Percentiles rank a stretch among this genome's conserved stretches.
These are phyloP conservation scores for Lutraria rhynchaena DNA, from an alignment of 1,140 invertebrate species.

Conservation along the genomic window DNA sequence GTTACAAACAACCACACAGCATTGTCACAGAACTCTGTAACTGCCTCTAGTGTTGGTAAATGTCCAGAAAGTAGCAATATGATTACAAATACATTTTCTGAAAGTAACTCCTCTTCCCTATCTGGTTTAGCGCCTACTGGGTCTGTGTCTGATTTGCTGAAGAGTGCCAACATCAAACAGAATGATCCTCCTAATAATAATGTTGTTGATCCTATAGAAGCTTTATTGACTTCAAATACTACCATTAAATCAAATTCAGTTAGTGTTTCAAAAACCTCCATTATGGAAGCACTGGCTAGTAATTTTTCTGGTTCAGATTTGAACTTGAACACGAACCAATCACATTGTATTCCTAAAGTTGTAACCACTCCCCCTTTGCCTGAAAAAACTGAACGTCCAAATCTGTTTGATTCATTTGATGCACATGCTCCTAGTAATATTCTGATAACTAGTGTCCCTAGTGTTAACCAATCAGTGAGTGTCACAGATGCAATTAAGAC, in stretches of 20 bases:
- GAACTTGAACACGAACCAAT: background rate
- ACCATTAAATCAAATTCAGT: background rate
- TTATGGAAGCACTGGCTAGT: background rate
- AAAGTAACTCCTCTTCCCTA: too few species aligned
- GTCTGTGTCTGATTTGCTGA: conserved; percentile 1
- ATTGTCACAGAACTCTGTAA: too few species aligned
- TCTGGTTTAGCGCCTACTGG: background rate
- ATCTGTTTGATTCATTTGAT: conserved; percentile 51
- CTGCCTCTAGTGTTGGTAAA: too few species aligned
- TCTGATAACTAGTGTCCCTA: too few species aligned
- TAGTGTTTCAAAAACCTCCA: background rate
- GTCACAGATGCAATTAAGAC: background rate
- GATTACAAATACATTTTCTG: too few species aligned
- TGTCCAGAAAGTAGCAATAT: too few species aligned
- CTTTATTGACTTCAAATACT: conserved; percentile 3
- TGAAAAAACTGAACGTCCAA: conserved; percentile 13
- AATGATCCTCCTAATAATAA: background rate
- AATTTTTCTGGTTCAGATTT: background rate
- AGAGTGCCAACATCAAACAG: background rate
- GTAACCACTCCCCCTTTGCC: background rate
- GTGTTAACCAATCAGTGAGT: background rate
- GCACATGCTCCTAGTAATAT: background rate
- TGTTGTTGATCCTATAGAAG: conserved; percentile 28
- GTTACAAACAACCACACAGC: too few species aligned
- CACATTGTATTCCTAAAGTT: too few species aligned